Evolutionary conservation across 1,140 invertebrate species (phyloP), one percentile per base, ranked within the genome.

Genomic region (Antheraea pernyi): DNA sequence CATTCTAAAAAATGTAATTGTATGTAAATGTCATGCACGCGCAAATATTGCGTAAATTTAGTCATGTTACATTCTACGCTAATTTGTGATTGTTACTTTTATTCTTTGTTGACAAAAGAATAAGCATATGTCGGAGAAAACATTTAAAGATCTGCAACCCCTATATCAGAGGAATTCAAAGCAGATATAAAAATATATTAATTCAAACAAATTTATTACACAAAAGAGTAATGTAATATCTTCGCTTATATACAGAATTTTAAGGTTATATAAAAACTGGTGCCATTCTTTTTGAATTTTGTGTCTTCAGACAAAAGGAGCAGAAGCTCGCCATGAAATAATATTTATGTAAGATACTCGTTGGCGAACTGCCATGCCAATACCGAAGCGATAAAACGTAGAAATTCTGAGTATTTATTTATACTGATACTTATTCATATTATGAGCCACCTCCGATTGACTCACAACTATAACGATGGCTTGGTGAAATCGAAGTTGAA

Each of bases 301-400:
- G 16, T 13, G 10, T 53, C 46, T 6, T 6, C 16, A 16, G 46
- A 53, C 46, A 53, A 53, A 53, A 53, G 11, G 16, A 53, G 46
- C 22, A 42, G 16, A 53, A 53, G 6, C 46, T n/a, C 16, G 46
- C 46, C 46, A 53, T 53, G 16, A 53, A 53, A 53, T 53, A 53
- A 79, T 79, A 79, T 84, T 78, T 86, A 83, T 81, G 78, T 81
- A 82, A 85, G 80, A 81, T 74, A 65, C 66, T 78, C 68, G 70
- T 81, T 85, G 86, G 85, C 86, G 75, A 72, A 60, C 30, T 82
- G 84, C 84, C 86, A 85, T 71, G 73, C 72, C 77, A 78, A 73
- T 67, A 76, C 76, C 78, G 72, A 53, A 53, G 13, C 78, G 37
- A 67, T 67, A 72, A 71, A 72, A 68, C 63, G 69, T 37, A 63